phyloP scores from a whole-genome alignment of 2,888 invertebrate genomes.

The Tiliacea aurago region DNA sequence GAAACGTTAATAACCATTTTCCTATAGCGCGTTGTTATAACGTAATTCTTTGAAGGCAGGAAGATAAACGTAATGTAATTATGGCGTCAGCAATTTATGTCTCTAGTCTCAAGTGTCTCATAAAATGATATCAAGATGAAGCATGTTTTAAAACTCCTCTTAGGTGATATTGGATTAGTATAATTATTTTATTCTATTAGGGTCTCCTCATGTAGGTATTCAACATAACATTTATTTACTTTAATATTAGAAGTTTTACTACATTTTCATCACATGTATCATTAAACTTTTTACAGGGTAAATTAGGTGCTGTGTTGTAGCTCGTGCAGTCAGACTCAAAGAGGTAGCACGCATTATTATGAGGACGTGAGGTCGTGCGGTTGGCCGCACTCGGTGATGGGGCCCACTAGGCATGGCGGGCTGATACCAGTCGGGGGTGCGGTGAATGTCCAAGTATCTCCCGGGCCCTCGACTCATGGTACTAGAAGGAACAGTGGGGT shows the following conservation, averaged over 20 bases:
- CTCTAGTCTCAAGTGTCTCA: constrained; percentile 28
- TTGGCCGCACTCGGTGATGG: no score
- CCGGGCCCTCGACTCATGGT: no score
- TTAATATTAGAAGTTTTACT: background rate
- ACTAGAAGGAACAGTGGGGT: no score
- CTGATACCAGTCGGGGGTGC: no score
- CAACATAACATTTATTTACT: background rate
- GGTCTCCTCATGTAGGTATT: background rate
- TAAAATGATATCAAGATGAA: constrained; percentile 26
- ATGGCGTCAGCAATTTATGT: constrained; percentile 41
- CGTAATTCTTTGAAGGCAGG: constrained; percentile 32
- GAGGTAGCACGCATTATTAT: no score
- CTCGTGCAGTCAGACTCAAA: no score
- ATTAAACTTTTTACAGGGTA: background rate
- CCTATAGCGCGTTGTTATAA: constrained; percentile 24
- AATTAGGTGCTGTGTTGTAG: no score
- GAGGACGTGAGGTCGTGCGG: no score
- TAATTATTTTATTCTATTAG: background rate
- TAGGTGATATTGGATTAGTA: constrained; percentile 4
- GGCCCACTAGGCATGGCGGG: no score
- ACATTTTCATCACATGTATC: background rate
- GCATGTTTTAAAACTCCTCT: constrained; percentile 10
- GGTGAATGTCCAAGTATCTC: no score
- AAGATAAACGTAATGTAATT: constrained; percentile 43
- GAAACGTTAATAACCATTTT: constrained; percentile 37